Evolutionary conservation across 1,140 invertebrate genomes (phyloP).

Genomic region (Aphelenchoides avenae): DNA sequence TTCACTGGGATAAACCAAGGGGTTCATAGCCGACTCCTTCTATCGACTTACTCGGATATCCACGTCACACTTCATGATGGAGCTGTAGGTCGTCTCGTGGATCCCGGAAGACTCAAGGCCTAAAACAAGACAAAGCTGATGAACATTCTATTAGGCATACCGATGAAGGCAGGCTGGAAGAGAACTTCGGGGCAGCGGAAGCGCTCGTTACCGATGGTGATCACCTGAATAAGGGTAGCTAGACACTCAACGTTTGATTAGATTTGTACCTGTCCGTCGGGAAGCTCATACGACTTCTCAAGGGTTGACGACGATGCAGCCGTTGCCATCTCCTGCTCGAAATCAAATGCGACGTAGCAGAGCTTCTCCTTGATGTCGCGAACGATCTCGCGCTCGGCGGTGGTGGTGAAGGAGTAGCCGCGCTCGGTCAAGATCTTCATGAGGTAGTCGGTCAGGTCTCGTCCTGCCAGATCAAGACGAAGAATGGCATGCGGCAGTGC

Average conservation of each 20-base stretch:
- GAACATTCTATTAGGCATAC: too few species aligned
- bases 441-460: slow-evolving; percentile 41
- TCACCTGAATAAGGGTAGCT: too few species aligned
- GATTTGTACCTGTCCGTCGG: slow-evolving; percentile 74
- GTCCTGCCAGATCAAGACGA: slow-evolving; percentile 33
- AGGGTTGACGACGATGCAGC: slow-evolving; percentile 66
- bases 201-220: slow-evolving; percentile 92
- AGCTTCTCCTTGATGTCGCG: slow-evolving; percentile 73
- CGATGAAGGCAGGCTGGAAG: slow-evolving; percentile 94
- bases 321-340: slow-evolving; percentile 83
- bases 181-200: too few species aligned
- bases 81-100: slow-evolving; percentile 60
- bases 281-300: slow-evolving; percentile 63
- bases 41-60: too few species aligned
- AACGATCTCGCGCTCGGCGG: slow-evolving; percentile 77
- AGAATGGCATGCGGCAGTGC: too few species aligned
- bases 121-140: too few species aligned
- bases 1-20: too few species aligned
- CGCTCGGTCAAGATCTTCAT: slow-evolving; percentile 41
- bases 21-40: slow-evolving; percentile 61
- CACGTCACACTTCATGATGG: slow-evolving; percentile 62
- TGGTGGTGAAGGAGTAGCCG: slow-evolving; percentile 46
- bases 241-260: too few species aligned
- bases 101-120: slow-evolving; percentile 61
- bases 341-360: slow-evolving; percentile 76